Percentiles rank a stretch among this genome's conserved stretches.
Evolutionary conservation across 2,888 invertebrate genomes (phyloP).

Genomic region (Cetonia aurata): DNA sequence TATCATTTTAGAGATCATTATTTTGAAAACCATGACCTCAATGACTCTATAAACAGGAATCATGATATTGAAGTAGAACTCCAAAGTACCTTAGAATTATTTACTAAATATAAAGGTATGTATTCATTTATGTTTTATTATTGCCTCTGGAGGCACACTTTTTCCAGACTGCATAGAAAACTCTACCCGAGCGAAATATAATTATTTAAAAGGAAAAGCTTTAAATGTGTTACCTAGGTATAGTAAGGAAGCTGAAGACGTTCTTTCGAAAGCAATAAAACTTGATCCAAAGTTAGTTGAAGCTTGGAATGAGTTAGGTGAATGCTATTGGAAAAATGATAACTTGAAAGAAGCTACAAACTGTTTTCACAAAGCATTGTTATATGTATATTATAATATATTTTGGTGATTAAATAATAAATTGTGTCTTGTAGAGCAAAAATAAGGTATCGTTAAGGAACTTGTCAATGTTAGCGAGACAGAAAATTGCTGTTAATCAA

Average conservation of each 20-base stretch:
- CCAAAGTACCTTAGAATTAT: constrained; percentile 71
- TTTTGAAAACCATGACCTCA: constrained; percentile 80
- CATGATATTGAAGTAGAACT: constrained; percentile 75
- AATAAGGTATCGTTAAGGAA: constrained; percentile 83
- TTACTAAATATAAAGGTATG: constrained; percentile 77
- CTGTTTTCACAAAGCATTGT: constrained; percentile 84
- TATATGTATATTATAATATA: constrained; percentile 70
- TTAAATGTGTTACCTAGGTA: constrained; percentile 79
- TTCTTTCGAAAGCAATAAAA: constrained; percentile 86
- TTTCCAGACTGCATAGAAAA: constrained; percentile 63
- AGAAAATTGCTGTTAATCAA: constrained; percentile 69
- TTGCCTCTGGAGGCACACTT: constrained; percentile 24
- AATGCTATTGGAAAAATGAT: constrained; percentile 89
- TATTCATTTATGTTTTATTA: constrained; percentile 8
- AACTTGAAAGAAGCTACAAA: constrained; percentile 84
- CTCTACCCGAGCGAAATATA: constrained; percentile 71
- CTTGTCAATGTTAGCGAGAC: constrained; percentile 84
- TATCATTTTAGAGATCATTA: constrained; percentile 82
- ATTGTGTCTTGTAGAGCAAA: constrained; percentile 69
- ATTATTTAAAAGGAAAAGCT: constrained; percentile 80
- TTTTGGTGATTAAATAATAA: constrained; percentile 19
- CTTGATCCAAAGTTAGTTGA: constrained; percentile 83
- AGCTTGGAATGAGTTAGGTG: constrained; percentile 92
- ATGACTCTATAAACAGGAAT: constrained; percentile 76
- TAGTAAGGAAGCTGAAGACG: constrained; percentile 78